Evolutionary conservation across 2,113 vertebrate genomes (phyloP), one percentile per base, ranked within the genome.

Genomic region (Mugil cephalus): DNA sequence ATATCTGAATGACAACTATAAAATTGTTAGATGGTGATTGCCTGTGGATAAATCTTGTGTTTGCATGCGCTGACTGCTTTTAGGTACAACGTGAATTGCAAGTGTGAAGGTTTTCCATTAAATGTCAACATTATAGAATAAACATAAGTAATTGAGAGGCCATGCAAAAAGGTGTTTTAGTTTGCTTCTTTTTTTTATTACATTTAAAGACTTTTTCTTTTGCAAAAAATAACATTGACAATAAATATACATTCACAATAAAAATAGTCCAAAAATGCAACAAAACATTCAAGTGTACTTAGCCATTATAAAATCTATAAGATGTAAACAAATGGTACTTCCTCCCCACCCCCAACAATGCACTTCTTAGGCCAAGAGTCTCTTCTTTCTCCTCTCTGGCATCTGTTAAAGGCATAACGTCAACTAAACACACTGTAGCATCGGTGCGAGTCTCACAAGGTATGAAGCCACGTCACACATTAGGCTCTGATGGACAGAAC

Each of bases 241-340:
- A 94, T 93, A 93, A 93, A 94, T 94, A 92, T 80, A 91, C 87
- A 91, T 91, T 92, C 75, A 89, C 87, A 80, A 74, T 79, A 65
- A 82, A 91, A 87, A 90, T 63, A 86, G 72, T 91, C 83, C 71
- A 51, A 65, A n/a, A 77, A 84, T 76, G 73, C 86, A 88, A 90
- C 51, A 51, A 50, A 80, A 92, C 91, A 88, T 93, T 92, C 84
- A 91, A 88, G 83, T 91, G 72, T 63, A 83, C 51, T 82, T 19
- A 67, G 74, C 69, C 58, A 38, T 82, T 85, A 81, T 48, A 77
- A 89, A 90, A 85, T 72, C 21, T 66, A 80, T 64, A 78, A 78
- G 83, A 83, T 93, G 92, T 94, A 93, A 94, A 94, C 93, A 89
- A n/a, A 72, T 71, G 19, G 43, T 46, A 1, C 42, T 52, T 42